These are phyloP conservation scores for Falco berigora DNA, from an alignment of 2,797 vertebrate genomes.

Conservation along the genomic window DNA sequence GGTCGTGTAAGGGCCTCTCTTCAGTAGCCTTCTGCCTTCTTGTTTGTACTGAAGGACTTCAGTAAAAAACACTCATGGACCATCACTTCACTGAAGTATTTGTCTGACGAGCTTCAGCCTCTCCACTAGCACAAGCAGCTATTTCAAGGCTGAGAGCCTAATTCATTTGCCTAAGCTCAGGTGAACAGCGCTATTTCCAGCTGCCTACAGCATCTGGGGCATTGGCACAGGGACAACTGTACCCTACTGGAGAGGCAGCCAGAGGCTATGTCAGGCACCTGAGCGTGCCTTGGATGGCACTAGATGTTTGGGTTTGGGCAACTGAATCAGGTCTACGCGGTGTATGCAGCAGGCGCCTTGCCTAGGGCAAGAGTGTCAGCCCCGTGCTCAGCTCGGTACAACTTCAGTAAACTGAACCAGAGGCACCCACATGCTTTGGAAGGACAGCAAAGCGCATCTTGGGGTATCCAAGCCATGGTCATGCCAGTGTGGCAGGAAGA, in stretches of 20 bases:
- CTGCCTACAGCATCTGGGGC: neutral
- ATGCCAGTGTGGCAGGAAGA: neutral
- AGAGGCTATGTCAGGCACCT: neutral
- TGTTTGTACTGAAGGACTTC: neutral
- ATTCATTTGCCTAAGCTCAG: neutral
- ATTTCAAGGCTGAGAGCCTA: neutral
- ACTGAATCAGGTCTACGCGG: neutral
- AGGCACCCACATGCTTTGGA: neutral
- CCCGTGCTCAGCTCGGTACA: neutral
- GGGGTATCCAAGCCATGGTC: neutral
- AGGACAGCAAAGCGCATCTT: neutral
- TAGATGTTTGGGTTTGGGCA: neutral
- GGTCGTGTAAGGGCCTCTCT: neutral
- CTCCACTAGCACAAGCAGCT: neutral
- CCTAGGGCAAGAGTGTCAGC: neutral
- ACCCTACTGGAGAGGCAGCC: neutral
- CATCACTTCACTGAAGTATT: neutral
- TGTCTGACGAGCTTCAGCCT: neutral
- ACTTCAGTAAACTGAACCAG: neutral
- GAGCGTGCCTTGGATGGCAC: neutral
- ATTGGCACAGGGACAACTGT: neutral
- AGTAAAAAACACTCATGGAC: neutral
- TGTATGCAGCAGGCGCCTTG: neutral
- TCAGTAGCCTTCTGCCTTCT: neutral
- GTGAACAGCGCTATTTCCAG: neutral